phyloP scores from a whole-genome alignment of 2,113 vertebrate species.

The Paralichthys olivaceus region DNA sequence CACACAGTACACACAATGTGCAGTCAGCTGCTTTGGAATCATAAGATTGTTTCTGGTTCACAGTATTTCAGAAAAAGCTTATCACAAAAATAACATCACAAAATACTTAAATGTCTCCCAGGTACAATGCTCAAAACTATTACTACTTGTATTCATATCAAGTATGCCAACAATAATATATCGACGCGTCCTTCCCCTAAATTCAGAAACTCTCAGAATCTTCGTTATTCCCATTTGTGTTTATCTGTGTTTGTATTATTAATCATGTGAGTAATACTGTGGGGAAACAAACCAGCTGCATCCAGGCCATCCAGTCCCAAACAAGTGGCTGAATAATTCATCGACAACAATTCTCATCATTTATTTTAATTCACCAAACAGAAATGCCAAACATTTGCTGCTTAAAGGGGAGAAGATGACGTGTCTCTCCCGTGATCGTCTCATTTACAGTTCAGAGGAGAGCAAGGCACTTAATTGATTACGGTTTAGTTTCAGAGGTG shows the following conservation, averaged over 20 bases:
- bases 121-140: too few species aligned
- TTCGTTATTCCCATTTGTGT: not conserved
- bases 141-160: too few species aligned
- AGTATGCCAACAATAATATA: too few species aligned
- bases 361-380: not conserved
- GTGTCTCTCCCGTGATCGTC: slow-evolving; percentile 52
- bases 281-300: not conserved
- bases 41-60: too few species aligned
- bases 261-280: not conserved
- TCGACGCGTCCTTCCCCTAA: too few species aligned
- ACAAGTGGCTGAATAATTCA: not conserved
- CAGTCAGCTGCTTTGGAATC: too few species aligned
- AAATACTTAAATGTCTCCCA: too few species aligned
- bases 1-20: too few species aligned
- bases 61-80: too few species aligned
- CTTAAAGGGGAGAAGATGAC: slow-evolving; percentile 22
- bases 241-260: not conserved
- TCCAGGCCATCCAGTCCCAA: not conserved
- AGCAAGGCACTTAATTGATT: slow-evolving; percentile 49
- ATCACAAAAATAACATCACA: too few species aligned
- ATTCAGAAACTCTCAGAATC: too few species aligned
- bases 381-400: not conserved
- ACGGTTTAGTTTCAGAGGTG: slow-evolving; percentile 13
- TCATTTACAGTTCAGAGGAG: slow-evolving; percentile 47
- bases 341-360: not conserved